Evolutionary conservation across 1,140 invertebrate genomes (phyloP).

Genomic region (Armadillidium nasatum): DNA sequence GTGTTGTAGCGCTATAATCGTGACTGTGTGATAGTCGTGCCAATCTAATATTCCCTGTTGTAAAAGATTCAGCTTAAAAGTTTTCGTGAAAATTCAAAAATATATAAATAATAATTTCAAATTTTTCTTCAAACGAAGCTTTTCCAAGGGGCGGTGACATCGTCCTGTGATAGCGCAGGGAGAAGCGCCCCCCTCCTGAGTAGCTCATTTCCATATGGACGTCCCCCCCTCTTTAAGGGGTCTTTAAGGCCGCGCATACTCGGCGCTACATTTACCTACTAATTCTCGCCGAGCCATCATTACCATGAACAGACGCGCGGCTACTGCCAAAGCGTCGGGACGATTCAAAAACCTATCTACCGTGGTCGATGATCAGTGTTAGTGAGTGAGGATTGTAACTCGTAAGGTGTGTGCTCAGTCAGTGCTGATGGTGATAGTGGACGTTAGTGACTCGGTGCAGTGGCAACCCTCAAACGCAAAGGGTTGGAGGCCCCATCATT

Average conservation of each 20-base stretch:
- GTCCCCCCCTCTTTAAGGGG: slow-evolving; percentile 39
- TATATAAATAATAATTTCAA: not conserved
- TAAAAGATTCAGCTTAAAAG: not conserved
- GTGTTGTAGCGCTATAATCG: slow-evolving; percentile 34
- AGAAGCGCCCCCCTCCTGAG: slow-evolving; percentile 34
- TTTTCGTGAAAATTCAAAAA: not conserved
- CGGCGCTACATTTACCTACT: slow-evolving; percentile 44
- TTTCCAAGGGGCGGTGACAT: not conserved
- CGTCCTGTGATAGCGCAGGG: slow-evolving; percentile 39
- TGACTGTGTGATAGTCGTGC: slow-evolving; percentile 27
- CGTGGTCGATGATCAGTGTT: not conserved
- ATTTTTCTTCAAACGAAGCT: slow-evolving; percentile 8
- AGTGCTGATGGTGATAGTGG: slow-evolving; percentile 11
- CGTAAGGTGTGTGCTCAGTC: not conserved
- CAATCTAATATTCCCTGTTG: not conserved
- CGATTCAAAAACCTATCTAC: not conserved
- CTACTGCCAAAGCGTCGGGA: slow-evolving; percentile 28
- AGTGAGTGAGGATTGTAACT: not conserved
- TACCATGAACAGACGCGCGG: slow-evolving; percentile 42
- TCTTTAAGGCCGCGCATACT: slow-evolving; percentile 42
- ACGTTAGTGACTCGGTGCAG: slow-evolving; percentile 10
- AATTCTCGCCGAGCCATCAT: slow-evolving; percentile 43
- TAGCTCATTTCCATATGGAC: slow-evolving; percentile 43
- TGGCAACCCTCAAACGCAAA: slow-evolving; percentile 2
- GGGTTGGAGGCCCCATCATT: not conserved